Conservation (phyloP, 2,113 vertebrate genomes). For the Corydoras maculifer region DNA sequence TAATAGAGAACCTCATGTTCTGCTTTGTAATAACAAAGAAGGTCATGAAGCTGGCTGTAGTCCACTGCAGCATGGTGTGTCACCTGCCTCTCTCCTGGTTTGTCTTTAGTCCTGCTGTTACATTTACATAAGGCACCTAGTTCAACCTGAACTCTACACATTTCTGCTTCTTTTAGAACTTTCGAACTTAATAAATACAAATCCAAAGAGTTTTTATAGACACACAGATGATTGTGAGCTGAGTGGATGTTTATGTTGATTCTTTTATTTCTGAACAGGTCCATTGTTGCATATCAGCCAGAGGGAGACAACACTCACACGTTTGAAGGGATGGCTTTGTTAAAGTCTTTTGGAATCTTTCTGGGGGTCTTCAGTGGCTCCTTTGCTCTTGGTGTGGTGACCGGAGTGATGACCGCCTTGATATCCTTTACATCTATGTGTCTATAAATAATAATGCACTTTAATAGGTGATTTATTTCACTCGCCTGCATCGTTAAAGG, state of each 20-base stretch:
- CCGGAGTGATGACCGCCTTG: slow-evolving; percentile 88
- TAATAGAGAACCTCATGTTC: neutral
- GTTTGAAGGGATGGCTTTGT: slow-evolving; percentile 87
- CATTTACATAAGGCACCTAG: neutral
- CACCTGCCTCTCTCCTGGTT: slow-evolving; percentile 8
- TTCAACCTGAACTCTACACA: no score
- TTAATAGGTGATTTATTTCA: neutral
- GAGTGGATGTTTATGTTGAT: slow-evolving; percentile 6
- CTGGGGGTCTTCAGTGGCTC: slow-evolving; percentile 97
- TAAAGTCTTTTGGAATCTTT: slow-evolving; percentile 92
- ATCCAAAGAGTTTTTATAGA: neutral
- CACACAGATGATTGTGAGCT: neutral
- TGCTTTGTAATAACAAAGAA: neutral
- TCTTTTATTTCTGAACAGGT: slow-evolving; percentile 62
- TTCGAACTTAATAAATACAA: no score
- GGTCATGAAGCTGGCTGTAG: neutral
- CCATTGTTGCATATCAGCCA: slow-evolving; percentile 92
- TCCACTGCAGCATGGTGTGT: slow-evolving; percentile 9
- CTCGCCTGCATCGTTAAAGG: no score
- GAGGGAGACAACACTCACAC: slow-evolving; percentile 91
- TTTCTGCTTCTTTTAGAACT: no score
- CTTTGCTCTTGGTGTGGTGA: slow-evolving; percentile 90
- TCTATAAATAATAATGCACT: neutral
- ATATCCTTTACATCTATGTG: slow-evolving; percentile 78
- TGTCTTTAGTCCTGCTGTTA: neutral